Conservation (phyloP, 2,113 vertebrate genomes). For the Forbesichthys papilliferus region DNA sequence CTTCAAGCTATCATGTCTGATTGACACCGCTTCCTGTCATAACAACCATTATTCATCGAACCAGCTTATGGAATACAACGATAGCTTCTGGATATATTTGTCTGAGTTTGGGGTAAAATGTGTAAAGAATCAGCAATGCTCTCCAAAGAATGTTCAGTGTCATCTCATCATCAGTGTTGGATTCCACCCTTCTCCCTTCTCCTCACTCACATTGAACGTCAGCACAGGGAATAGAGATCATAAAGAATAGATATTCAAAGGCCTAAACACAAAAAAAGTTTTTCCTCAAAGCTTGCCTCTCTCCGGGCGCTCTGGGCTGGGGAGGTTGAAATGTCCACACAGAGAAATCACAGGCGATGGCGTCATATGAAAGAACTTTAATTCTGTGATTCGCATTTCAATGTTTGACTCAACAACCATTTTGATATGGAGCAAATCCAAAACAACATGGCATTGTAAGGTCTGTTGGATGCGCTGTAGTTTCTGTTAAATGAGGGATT, state of each 20-base stretch:
- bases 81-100: constrained; percentile 82
- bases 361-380: constrained; percentile 47
- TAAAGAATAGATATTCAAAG: constrained; percentile 77
- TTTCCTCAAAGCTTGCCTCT: constrained; percentile 72
- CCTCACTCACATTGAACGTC: constrained; percentile 71
- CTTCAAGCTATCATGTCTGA: constrained; percentile 75
- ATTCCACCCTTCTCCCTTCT: constrained; percentile 70
- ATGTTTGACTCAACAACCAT: neutral
- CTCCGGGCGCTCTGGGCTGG: constrained; percentile 58
- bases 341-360: constrained; percentile 50
- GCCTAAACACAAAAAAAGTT: constrained; percentile 73
- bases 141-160: constrained; percentile 74
- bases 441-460: too few species aligned
- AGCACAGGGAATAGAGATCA: constrained; percentile 78
- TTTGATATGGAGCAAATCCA: too few species aligned
- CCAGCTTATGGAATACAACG: constrained; percentile 73
- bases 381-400: constrained; percentile 38
- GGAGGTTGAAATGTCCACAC: constrained; percentile 68
- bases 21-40: constrained; percentile 79
- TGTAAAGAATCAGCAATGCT: constrained; percentile 77
- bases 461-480: too few species aligned
- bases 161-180: constrained; percentile 76
- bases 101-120: constrained; percentile 78
- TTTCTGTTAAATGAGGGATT: too few species aligned
- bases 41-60: constrained; percentile 80